Percentiles rank a stretch among this genome's conserved stretches.
Conservation (phyloP, 1,140 invertebrate species). For the Macrostomum lignano region DNA sequence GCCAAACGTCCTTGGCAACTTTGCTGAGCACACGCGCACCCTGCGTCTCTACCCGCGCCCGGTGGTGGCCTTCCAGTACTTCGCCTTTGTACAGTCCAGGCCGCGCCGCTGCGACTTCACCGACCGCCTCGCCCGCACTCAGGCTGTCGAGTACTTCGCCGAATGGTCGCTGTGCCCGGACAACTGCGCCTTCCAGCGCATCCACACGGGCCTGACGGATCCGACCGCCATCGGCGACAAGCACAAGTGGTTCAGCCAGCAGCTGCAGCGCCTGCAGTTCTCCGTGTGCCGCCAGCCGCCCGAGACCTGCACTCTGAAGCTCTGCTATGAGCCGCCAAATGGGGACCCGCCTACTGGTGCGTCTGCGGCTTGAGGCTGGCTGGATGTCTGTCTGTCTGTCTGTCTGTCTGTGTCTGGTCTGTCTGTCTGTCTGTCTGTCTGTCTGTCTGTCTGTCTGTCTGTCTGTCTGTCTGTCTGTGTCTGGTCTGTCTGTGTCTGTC, state of each 20-base stretch:
- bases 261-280: conserved; percentile 60
- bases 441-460: too few relatives aligned
- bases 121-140: conserved; percentile 50
- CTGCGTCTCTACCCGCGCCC: conserved; percentile 77
- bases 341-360: too few relatives aligned
- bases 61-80: conserved; percentile 91
- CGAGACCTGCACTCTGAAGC: neutral
- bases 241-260: conserved; percentile 58
- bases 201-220: conserved; percentile 76
- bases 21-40: conserved; percentile 82
- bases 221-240: conserved; percentile 83
- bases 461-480: too few relatives aligned
- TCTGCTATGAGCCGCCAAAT: too few relatives aligned
- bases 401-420: too few relatives aligned
- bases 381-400: too few relatives aligned
- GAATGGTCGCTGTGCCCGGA: conserved; percentile 86
- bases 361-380: too few relatives aligned
- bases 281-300: conserved; percentile 36
- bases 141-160: conserved; percentile 88
- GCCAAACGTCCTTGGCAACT: conserved; percentile 75
- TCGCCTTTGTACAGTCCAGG: conserved; percentile 73
- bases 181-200: conserved; percentile 78
- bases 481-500: too few relatives aligned
- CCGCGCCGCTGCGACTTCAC: conserved; percentile 54
- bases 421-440: too few relatives aligned